A percentile compares a stretch with the other conserved stretches of the same genome.
These are phyloP conservation scores for Ochropleura leucogaster DNA, from an alignment of 2,888 invertebrate species.

Conservation along the genomic window DNA sequence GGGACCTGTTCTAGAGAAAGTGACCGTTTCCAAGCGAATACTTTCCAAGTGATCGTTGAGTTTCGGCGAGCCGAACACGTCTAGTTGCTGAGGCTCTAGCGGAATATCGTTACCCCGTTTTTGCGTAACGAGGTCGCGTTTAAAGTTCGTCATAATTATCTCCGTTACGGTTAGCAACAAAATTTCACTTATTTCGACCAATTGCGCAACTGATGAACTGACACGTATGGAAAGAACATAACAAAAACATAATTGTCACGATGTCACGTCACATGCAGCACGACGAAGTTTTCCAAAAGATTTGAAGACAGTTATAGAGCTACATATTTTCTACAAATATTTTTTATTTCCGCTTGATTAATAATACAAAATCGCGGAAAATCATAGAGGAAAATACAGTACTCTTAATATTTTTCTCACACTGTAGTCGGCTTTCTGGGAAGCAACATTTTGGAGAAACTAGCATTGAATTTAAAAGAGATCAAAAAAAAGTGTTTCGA, in stretches of 20 bases:
- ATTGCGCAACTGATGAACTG: constrained; percentile 67
- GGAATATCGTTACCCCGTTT: constrained; percentile 85
- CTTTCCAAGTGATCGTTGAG: constrained; percentile 84
- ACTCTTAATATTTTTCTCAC: not conserved
- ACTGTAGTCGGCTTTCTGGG: not conserved
- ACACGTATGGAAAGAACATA: constrained; percentile 45
- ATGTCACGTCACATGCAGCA: constrained; percentile 13
- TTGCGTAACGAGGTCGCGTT: constrained; percentile 82
- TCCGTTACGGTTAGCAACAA: constrained; percentile 75
- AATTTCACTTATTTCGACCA: constrained; percentile 74
- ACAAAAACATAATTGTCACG: constrained; percentile 20
- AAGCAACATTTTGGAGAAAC: constrained; percentile 29
- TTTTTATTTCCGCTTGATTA: not conserved
- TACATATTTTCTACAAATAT: not conserved
- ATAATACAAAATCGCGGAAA: not conserved
- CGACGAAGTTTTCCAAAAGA: not conserved
- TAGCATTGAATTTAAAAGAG: constrained; percentile 50
- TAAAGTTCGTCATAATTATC: constrained; percentile 76
- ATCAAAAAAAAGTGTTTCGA: constrained; percentile 61
- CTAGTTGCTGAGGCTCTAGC: constrained; percentile 56
- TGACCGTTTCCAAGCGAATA: constrained; percentile 82
- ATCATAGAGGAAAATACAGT: not conserved
- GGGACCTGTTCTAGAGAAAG: constrained; percentile 87
- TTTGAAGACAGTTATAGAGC: not conserved
- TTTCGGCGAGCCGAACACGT: constrained; percentile 73